phyloP scores from a whole-genome alignment of 2,888 invertebrate genomes.

The Watsonalla cultraria region DNA sequence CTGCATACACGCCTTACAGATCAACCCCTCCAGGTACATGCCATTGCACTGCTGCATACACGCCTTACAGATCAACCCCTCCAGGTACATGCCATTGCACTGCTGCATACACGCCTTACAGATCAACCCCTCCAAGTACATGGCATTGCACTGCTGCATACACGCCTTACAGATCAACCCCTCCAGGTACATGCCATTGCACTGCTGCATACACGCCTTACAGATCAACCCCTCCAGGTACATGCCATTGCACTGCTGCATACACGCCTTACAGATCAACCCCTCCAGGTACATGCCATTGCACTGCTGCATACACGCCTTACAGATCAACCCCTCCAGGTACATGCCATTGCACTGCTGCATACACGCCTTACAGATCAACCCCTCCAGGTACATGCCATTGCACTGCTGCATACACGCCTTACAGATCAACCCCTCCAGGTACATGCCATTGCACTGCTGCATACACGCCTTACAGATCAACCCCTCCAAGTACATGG shows the following conservation, averaged over 20 bases:
- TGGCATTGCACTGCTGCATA: neutral
- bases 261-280: neutral
- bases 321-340: slow-evolving; percentile 95
- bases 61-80: neutral
- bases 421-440: slow-evolving; percentile 95
- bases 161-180: neutral
- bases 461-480: neutral
- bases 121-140: slow-evolving; percentile 90
- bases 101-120: slow-evolving; percentile 92
- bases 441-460: slow-evolving; percentile 31
- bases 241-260: neutral
- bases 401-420: slow-evolving; percentile 90
- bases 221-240: slow-evolving; percentile 93
- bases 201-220: slow-evolving; percentile 90
- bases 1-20: slow-evolving; percentile 93
- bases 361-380: neutral
- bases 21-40: slow-evolving; percentile 89
- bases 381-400: neutral
- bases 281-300: neutral
- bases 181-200: too few species aligned
- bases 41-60: neutral
- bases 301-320: slow-evolving; percentile 89
- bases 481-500: neutral
- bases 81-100: too few species aligned
- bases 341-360: slow-evolving; percentile 10